Evolutionary conservation across 2,888 invertebrate species (phyloP).

Genomic region (Empis stercorea): DNA sequence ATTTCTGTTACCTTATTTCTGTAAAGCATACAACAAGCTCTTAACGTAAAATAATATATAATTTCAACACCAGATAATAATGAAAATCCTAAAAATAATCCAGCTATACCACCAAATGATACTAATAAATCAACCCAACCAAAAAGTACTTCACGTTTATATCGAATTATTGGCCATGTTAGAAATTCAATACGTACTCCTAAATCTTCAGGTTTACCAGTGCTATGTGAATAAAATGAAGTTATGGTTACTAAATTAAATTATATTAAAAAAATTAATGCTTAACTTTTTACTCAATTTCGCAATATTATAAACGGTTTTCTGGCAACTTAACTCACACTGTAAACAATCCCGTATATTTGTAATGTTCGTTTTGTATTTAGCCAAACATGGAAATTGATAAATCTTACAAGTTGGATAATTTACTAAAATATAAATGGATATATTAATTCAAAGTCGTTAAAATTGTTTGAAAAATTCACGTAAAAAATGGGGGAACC

Average conservation of each 20-base stretch:
- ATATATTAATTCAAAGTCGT: no score
- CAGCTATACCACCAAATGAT: conserved; percentile 42
- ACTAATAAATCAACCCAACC: conserved; percentile 72
- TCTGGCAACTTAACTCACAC: conserved; percentile 61
- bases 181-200: conserved; percentile 44
- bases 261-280: background rate
- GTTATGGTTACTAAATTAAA: background rate
- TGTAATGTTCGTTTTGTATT: conserved; percentile 41
- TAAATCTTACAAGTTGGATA: conserved; percentile 46
- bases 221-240: conserved; percentile 12
- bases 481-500: no score
- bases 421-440: conserved; percentile 27
- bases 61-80: conserved; percentile 63
- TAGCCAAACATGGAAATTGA: conserved; percentile 47
- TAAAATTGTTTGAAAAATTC: no score
- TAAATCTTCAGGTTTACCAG: conserved; percentile 20
- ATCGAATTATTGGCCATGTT: conserved; percentile 63
- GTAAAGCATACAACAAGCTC: conserved; percentile 40
- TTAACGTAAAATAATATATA: conserved; percentile 60
- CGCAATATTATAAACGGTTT: conserved; percentile 63
- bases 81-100: conserved; percentile 51
- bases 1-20: conserved; percentile 26
- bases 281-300: conserved; percentile 43
- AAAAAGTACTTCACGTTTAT: conserved; percentile 67
- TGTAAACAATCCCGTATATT: conserved; percentile 45